A percentile compares a stretch with the other conserved stretches of the same genome.
phyloP scores from a whole-genome alignment of 2,113 vertebrate genomes.

The Charadrius vociferus region DNA sequence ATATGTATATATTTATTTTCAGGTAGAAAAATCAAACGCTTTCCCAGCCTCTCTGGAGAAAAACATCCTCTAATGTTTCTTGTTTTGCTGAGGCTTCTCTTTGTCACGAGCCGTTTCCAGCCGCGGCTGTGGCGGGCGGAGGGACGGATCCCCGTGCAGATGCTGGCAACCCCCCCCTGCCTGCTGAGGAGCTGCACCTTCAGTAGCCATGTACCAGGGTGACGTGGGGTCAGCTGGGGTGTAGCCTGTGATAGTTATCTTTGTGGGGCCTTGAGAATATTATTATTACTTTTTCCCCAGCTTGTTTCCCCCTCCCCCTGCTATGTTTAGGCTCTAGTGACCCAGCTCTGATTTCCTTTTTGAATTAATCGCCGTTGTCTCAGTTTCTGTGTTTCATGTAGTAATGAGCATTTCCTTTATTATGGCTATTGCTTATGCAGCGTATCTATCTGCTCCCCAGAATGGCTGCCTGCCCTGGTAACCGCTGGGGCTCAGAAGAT shows the following conservation, averaged over 20 bases:
- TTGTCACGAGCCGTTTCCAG: neutral
- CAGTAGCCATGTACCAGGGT: neutral
- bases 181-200: neutral
- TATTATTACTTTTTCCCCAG: neutral
- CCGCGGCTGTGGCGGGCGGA: neutral
- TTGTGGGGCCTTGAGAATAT: neutral
- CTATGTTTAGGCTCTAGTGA: neutral
- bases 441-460: neutral
- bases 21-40: neutral
- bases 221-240: neutral
- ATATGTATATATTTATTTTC: neutral
- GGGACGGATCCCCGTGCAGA: neutral
- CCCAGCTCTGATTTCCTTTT: neutral
- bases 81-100: neutral
- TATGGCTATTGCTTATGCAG: neutral
- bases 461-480: neutral
- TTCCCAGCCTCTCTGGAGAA: neutral
- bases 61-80: neutral
- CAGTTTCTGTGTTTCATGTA: neutral
- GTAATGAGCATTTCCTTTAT: neutral
- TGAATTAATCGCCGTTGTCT: neutral
- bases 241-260: neutral
- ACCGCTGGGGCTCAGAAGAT: neutral
- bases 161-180: conserved; percentile 26
- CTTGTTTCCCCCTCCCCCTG: neutral